Evolutionary conservation across 2,113 vertebrate genomes (phyloP).

Genomic region (Burhinus bistriatus): DNA sequence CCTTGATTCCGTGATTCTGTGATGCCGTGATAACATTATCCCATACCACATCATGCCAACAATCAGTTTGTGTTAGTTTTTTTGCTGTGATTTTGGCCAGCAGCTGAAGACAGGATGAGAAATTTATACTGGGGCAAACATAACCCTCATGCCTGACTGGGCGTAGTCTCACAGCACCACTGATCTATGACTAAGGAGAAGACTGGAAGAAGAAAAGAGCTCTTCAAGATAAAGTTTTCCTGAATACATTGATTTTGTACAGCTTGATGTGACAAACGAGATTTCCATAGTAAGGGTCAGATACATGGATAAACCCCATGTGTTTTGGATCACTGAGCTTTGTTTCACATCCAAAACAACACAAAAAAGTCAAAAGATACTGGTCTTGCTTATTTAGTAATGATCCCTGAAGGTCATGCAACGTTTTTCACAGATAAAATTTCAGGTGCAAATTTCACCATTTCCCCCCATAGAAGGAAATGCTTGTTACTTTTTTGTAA

Average conservation of each 20-base stretch:
- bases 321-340: background rate
- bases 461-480: background rate
- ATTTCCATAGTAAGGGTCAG: background rate
- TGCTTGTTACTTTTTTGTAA: background rate
- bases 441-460: background rate
- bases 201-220: background rate
- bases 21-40: background rate
- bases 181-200: background rate
- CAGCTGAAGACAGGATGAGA: background rate
- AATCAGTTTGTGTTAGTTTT: background rate
- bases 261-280: background rate
- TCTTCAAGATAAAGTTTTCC: background rate
- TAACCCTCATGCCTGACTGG: background rate
- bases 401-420: background rate
- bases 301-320: background rate
- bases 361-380: background rate
- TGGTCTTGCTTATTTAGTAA: background rate
- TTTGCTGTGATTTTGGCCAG: background rate
- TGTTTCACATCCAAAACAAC: background rate
- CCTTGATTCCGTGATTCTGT: no score
- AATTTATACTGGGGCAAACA: background rate
- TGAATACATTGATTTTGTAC: background rate
- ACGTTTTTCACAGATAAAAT: background rate
- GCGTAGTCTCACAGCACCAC: background rate
- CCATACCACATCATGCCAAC: background rate